These are phyloP conservation scores for Drosophila murphyi DNA, from an alignment of 1,140 invertebrate species.

Conservation along the genomic window DNA sequence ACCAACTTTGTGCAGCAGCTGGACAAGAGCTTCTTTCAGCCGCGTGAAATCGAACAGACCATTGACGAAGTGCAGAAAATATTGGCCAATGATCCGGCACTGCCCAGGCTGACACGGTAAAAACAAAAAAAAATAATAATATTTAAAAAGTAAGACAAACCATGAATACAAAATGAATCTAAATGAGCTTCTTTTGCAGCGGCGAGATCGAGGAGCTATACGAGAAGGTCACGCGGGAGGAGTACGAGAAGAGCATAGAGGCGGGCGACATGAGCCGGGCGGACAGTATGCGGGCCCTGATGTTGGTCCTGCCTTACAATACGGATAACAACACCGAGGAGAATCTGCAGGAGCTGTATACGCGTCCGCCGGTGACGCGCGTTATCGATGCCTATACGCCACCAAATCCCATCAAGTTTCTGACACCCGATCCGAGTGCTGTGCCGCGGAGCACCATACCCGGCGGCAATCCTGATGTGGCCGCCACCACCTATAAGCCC, in stretches of 20 bases:
- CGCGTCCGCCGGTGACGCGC: slow-evolving; percentile 74
- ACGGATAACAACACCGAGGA: slow-evolving; percentile 84
- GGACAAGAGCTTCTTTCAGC: slow-evolving; percentile 76
- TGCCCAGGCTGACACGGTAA: slow-evolving; percentile 85
- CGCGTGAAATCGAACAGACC: slow-evolving; percentile 84
- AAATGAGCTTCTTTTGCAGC: slow-evolving; percentile 44
- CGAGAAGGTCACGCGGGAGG: slow-evolving; percentile 85
- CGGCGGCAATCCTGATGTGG: slow-evolving; percentile 64
- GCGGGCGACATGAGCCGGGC: slow-evolving; percentile 84
- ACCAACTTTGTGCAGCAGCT: slow-evolving; percentile 63
- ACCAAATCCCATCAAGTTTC: slow-evolving; percentile 74
- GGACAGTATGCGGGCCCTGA: slow-evolving; percentile 86
- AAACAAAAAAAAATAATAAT: background rate
- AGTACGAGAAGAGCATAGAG: slow-evolving; percentile 81
- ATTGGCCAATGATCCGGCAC: slow-evolving; percentile 84
- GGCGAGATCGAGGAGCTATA: slow-evolving; percentile 86
- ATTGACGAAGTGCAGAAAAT: slow-evolving; percentile 87
- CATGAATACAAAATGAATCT: too few species aligned
- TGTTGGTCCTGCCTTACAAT: slow-evolving; percentile 86
- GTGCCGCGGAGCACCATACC: slow-evolving; percentile 49
- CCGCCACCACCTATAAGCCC: slow-evolving; percentile 81
- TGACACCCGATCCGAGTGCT: slow-evolving; percentile 69
- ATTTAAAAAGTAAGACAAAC: too few species aligned
- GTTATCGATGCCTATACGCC: slow-evolving; percentile 78
- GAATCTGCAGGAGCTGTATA: slow-evolving; percentile 82